Conservation (phyloP, 2,888 invertebrate species). For the Polyommatus icarus region DNA sequence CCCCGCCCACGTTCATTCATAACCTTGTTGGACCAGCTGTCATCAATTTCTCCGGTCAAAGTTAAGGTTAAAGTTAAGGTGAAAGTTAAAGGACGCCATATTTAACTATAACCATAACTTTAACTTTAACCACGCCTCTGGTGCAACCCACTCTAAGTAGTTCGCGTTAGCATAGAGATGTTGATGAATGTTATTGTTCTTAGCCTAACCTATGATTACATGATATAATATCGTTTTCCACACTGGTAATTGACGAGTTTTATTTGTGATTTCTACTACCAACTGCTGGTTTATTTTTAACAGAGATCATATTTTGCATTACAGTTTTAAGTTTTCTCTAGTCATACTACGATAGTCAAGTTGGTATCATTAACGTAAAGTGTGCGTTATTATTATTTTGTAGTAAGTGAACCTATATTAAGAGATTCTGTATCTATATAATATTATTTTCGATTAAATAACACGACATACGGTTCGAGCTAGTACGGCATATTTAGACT, state of each 20-base stretch:
- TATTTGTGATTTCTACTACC: neutral
- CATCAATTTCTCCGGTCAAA: too few relatives aligned
- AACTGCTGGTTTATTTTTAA: neutral
- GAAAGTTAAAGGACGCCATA: too few relatives aligned
- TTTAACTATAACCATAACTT: too few relatives aligned
- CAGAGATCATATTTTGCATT: neutral
- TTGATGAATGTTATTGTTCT: neutral
- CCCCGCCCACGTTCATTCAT: too few relatives aligned
- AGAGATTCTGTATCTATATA: neutral
- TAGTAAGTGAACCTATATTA: neutral
- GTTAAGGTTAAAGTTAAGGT: too few relatives aligned
- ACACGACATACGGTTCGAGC: neutral
- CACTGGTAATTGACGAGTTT: constrained; percentile 16
- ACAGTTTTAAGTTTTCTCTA: neutral
- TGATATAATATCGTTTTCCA: neutral
- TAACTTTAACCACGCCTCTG: too few relatives aligned
- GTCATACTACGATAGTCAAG: neutral
- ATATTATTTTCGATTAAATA: neutral
- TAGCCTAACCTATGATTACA: neutral
- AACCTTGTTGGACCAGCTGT: too few relatives aligned
- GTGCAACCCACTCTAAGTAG: too few relatives aligned
- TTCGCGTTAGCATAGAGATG: neutral
- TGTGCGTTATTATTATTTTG: neutral
- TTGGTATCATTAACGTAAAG: neutral
- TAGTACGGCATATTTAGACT: neutral